Percentiles rank a stretch among this genome's conserved stretches.
These are phyloP conservation scores for Ethmia dodecea DNA, from an alignment of 2,888 invertebrate species.

Conservation along the genomic window DNA sequence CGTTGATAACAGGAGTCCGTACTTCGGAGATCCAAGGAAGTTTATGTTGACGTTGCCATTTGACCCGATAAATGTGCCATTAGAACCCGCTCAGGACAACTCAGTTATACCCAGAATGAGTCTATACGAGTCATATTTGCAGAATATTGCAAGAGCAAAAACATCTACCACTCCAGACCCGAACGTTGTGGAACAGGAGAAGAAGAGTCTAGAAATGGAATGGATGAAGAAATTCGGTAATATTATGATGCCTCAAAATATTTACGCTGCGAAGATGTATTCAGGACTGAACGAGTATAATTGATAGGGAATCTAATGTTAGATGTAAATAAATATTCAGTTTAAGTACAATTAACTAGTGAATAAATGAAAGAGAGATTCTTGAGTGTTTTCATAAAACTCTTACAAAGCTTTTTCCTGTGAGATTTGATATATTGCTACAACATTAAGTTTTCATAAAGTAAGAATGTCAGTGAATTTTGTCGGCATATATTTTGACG, in stretches of 20 bases:
- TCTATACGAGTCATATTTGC: conserved; percentile 61
- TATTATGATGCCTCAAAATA: conserved; percentile 29
- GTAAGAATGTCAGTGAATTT: too few relatives aligned
- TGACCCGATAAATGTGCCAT: conserved; percentile 56
- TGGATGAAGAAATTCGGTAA: conserved; percentile 41
- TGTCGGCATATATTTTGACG: too few relatives aligned
- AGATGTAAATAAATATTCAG: not conserved
- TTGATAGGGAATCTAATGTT: not conserved
- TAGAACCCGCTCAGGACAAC: conserved; percentile 60
- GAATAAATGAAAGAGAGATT: too few relatives aligned
- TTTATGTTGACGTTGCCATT: conserved; percentile 58
- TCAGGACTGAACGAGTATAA: conserved; percentile 14
- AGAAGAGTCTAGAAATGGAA: conserved; percentile 20
- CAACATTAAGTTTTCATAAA: too few relatives aligned
- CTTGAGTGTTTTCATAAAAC: too few relatives aligned
- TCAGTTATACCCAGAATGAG: conserved; percentile 62
- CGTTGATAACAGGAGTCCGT: conserved; percentile 19
- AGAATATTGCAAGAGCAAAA: conserved; percentile 38
- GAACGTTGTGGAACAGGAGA: conserved; percentile 18
- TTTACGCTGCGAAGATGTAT: conserved; percentile 29
- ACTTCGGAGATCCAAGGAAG: conserved; percentile 39
- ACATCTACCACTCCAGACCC: conserved; percentile 43
- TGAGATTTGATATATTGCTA: too few relatives aligned
- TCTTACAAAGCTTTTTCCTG: too few relatives aligned
- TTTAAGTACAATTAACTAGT: too few relatives aligned